Evolutionary conservation across 2,888 invertebrate species (phyloP), one percentile per base, ranked within the genome.

Genomic region (Myathropa florea): DNA sequence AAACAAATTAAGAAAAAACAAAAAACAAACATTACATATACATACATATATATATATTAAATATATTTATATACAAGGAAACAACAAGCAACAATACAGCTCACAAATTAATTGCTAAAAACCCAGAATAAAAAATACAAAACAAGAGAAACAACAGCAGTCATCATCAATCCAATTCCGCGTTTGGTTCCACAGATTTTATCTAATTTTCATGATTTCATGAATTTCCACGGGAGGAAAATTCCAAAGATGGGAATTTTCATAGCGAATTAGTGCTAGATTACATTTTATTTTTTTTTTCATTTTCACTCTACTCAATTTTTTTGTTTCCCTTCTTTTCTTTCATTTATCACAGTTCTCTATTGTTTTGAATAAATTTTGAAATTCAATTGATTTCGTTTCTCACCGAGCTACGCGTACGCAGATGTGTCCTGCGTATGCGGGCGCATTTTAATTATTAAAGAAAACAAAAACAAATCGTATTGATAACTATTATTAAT

Each of bases 41-140:
- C 68, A 61, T 59, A 85, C 24, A 75, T 63, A 46, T 23, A 75
- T 65, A 80, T 75, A 86, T 82, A 82, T 73, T 46, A 57, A 86
- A 83, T 86, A 86, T 86, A 86, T 86, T 86, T 86, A 86, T 86
- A 86, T 83, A 86, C 86, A 86, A 86, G 82, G 86, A 83, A 86
- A 64, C 55, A 59, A 78, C 72, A 83, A 68, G 65, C 59, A 71
- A 79, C 70, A 83, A 82, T 82, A 76, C 77, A 86, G 86, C 83
- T 86, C 83, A 86, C 86, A 86, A 86, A 85, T 76, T 85, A 81
- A 71, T 68, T 81, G 71, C 76, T 77, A 75, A 71, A 46, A n/a
- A 46, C 33, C 33, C 33, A 46, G 18, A 46, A 46, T 7, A 46
- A 18, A 46, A 46, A 46, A 18, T 6, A 18, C n/a, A 46, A 46